Evolutionary conservation across 2,888 invertebrate genomes (phyloP), one percentile per base, ranked within the genome.

Genomic region (Ophion costatus): DNA sequence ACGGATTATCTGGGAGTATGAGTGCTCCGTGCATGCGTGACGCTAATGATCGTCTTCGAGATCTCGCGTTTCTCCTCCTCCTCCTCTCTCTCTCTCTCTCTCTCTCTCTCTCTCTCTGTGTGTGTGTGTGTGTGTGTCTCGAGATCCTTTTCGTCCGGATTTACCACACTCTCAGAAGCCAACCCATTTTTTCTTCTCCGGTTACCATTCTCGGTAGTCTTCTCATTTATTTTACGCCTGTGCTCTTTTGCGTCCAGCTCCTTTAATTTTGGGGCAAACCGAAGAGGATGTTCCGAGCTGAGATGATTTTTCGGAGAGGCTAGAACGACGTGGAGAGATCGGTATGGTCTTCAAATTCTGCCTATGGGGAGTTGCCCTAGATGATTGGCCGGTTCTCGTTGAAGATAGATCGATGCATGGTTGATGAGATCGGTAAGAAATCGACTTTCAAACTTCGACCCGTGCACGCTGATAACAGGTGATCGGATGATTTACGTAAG

Each of bases 31-130:
- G 80, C 67, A 80, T 88, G 88, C 88, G 88, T 88, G 88, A 89
- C 87, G 87, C 74, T 89, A 88, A 89, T 89, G 85, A 88, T 87
- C 77, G 79, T 81, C 84, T 84, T 86, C 66, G 81, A 87, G 73
- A 88, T 85, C 70, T 76, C 79, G 79, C 79, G 7, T 38, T 38
- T 9, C 38, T 38, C 9, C 38, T 38, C 38, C 7, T 38, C 38
- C 38, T 38, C 9, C 38, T 38, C 38, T 7, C 17, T 14, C 14
- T 73, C 67, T 71, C 61, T 73, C 56, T 74, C 59, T 56, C 71
- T 75, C 38, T 7, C 17, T 14, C 14, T 73, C 67, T 71, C 61
- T 73, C 56, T 74, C 59, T 56, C 71, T 75, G n/a, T n/a, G n/a
- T n/a, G n/a, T n/a, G n/a, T n/a, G n/a, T n/a, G 76, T 70, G 29